phyloP scores from a whole-genome alignment of 2,797 vertebrate genomes.

The Gadopsis bispinosus region DNA sequence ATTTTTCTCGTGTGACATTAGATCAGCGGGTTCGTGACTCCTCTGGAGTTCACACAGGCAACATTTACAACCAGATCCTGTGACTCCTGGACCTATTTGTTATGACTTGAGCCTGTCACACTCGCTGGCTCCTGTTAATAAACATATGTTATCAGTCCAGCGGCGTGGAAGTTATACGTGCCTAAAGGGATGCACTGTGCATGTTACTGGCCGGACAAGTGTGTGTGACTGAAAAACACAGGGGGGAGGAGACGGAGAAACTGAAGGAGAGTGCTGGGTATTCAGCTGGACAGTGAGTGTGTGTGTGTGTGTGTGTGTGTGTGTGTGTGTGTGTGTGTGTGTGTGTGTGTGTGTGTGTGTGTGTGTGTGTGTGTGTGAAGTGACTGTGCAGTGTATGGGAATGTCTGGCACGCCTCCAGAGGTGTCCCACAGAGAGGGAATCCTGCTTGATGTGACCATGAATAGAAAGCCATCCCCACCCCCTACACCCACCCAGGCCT shows the following conservation, averaged over 20 bases:
- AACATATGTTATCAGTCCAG: slow-evolving; percentile 60
- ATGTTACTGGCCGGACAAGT: not conserved
- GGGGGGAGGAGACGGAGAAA: slow-evolving; percentile 21
- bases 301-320: slow-evolving; percentile 31
- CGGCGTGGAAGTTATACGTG: slow-evolving; percentile 61
- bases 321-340: slow-evolving; percentile 48
- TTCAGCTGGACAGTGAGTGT: slow-evolving; percentile 43
- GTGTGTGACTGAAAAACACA: slow-evolving; percentile 40
- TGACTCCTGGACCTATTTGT: slow-evolving; percentile 69
- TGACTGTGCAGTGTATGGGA: slow-evolving; percentile 60
- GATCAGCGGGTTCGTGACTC: slow-evolving; percentile 34
- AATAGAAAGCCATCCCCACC: slow-evolving; percentile 73
- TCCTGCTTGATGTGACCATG: slow-evolving; percentile 77
- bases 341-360: slow-evolving; percentile 52
- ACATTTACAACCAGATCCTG: slow-evolving; percentile 23
- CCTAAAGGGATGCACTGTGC: slow-evolving; percentile 43
- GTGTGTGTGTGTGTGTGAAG: slow-evolving; percentile 47
- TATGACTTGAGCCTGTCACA: slow-evolving; percentile 68
- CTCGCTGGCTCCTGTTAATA: slow-evolving; percentile 61
- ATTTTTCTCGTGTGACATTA: slow-evolving; percentile 39
- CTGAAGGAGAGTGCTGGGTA: slow-evolving; percentile 30
- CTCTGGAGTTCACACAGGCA: slow-evolving; percentile 37
- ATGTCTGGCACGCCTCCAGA: slow-evolving; percentile 77
- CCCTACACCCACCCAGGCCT: slow-evolving; percentile 71
- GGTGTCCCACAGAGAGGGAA: slow-evolving; percentile 73